A percentile compares a stretch with the other conserved stretches of the same genome.
Conservation (phyloP, 2,888 invertebrate genomes). For the Netelia fuscicornis region DNA sequence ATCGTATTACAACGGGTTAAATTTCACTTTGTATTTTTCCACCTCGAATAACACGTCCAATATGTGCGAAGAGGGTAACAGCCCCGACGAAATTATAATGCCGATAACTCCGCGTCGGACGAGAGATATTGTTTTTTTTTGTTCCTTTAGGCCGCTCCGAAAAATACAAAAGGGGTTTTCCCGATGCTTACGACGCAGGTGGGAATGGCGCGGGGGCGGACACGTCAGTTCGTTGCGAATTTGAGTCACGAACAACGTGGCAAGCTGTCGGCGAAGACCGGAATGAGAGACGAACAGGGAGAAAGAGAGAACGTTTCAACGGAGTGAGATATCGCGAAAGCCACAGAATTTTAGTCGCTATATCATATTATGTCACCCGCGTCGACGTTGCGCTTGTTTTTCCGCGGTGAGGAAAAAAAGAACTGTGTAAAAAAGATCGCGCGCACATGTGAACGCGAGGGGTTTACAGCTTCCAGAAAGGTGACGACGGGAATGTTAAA, state of each 20-base stretch:
- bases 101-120: slow-evolving; percentile 20
- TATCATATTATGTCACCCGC: neutral
- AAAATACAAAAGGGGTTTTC: neutral
- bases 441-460: too few species aligned
- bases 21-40: too few species aligned
- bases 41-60: too few species aligned
- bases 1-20: too few species aligned
- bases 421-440: too few species aligned
- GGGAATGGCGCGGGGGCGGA: neutral
- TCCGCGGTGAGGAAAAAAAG: neutral
- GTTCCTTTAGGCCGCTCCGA: neutral
- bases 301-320: slow-evolving; percentile 12
- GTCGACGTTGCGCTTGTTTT: neutral
- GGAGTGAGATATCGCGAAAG: slow-evolving; percentile 26
- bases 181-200: neutral
- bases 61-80: too few species aligned
- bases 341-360: neutral
- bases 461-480: too few species aligned
- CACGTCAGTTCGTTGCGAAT: slow-evolving; percentile 28
- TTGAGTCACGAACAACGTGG: slow-evolving; percentile 36
- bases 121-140: slow-evolving; percentile 34
- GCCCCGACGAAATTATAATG: slow-evolving; percentile 9
- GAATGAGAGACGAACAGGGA: neutral
- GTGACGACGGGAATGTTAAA: too few species aligned
- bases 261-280: neutral